Base-by-base conservation (phyloP, 53 echinoderm and acorn worm species). In the Pentamera pediparva region DNA sequence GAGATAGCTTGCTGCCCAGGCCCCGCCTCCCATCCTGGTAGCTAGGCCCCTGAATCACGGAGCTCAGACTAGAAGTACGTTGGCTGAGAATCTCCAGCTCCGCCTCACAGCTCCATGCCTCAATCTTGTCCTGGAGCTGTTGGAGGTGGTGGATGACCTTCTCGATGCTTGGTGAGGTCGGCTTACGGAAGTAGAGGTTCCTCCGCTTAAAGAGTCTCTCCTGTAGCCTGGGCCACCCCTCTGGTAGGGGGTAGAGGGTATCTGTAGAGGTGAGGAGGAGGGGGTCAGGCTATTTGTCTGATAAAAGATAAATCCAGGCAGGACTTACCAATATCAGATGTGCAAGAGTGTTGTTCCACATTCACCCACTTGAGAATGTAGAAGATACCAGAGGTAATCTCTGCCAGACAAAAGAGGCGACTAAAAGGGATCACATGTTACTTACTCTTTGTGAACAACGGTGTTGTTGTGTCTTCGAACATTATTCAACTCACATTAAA, bases 91-190 rank as follows among this genome's bases (percentile, higher is more conserved):
- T 88, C 62, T 98, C 91, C 22, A 91, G 79, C 62, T 98, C 98
- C 56, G 89, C 89, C 59, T 98, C 98, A 30, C 89, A 37, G 69
- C 91, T 88, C 98, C 98, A 98, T 19, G 80, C 83, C 70, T 98
- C 98, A 15, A 98, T 82, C 21, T 88, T 85, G 39, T 98, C 91
- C 64, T 98, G 98, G 31, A 98, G 83, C 47, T 83, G 59, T 45
- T 79, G 74, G 0, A 98, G 85, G 59, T 98, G 91, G 54, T 89
- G 91, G 6, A 85, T 54, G 8, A 86, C 98, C 56, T 79, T 91
- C 49, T 71, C 65, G 18, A 98, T 80, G 56, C 81, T 86, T 7
- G 86, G 65, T 18, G 86, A 78, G 70, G 76, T 53, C 0, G 98
- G 91, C 70, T 98, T 98, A 48, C 88, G 85, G 52, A 98, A 91